These are phyloP conservation scores for Acrocephalus arundinaceus DNA, from an alignment of 2,113 vertebrate genomes.

Conservation along the genomic window DNA sequence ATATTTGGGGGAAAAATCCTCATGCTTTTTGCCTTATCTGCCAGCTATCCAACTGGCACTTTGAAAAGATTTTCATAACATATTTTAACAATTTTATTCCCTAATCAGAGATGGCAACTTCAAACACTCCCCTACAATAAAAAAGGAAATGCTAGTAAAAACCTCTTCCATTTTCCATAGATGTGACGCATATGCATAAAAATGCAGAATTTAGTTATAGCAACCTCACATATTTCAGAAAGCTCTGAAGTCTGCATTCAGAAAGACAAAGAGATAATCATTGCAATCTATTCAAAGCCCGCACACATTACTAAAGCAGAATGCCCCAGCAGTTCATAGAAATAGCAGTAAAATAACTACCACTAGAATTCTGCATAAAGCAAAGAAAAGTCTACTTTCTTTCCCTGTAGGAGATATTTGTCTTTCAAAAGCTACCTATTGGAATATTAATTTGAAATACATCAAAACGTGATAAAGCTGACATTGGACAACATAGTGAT, in stretches of 20 bases:
- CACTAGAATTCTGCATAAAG: not conserved
- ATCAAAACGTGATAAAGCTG: not conserved
- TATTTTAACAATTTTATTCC: not conserved
- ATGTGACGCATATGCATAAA: fast-evolving
- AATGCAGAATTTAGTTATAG: not conserved
- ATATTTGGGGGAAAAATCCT: not conserved
- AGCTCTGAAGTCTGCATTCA: not conserved
- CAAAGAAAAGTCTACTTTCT: not conserved
- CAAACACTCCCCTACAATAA: not conserved
- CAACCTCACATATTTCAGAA: not conserved
- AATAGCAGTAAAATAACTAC: not conserved
- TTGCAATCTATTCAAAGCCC: not conserved
- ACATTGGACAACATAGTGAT: not conserved
- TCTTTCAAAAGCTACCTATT: not conserved
- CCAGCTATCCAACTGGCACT: not conserved
- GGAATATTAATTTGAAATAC: not conserved
- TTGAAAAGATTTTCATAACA: not conserved
- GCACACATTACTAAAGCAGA: not conserved
- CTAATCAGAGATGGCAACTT: not conserved
- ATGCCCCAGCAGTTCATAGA: not conserved
- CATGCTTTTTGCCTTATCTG: not conserved
- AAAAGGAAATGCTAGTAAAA: not conserved
- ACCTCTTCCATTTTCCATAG: not conserved
- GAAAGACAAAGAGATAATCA: not conserved
- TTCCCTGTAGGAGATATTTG: not conserved